Conservation (phyloP, 2,113 vertebrate species). For the Apteryx mantelli region DNA sequence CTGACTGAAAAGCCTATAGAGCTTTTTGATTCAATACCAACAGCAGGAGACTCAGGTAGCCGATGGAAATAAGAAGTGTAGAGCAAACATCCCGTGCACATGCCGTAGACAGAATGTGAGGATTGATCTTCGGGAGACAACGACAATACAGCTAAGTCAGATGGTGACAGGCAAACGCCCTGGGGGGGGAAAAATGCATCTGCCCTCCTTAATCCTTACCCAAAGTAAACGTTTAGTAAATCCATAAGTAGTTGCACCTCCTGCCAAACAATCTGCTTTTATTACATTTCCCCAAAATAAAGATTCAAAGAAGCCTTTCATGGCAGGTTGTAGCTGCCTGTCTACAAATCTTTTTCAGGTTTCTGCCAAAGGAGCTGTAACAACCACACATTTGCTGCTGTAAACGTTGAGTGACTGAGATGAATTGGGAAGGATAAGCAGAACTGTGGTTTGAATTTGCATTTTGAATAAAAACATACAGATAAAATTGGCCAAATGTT, state of each 20-base stretch:
- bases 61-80: background rate
- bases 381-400: background rate
- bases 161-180: background rate
- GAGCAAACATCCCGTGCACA: accelerated
- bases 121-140: background rate
- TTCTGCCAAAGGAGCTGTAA: background rate
- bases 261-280: background rate
- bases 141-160: background rate
- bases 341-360: background rate
- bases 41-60: background rate
- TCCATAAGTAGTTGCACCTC: background rate
- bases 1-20: background rate
- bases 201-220: background rate
- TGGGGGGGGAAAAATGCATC: accelerated
- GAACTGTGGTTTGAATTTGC: background rate
- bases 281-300: background rate
- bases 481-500: background rate
- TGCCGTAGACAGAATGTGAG: background rate
- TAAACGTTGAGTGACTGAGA: background rate
- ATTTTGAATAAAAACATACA: background rate
- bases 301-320: background rate
- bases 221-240: background rate
- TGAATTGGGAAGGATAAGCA: background rate
- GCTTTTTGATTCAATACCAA: background rate
- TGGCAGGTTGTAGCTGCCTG: background rate